A percentile compares a stretch with the other conserved stretches of the same genome.
Evolutionary conservation across 2,888 invertebrate genomes (phyloP).

Genomic region (Glyphotaelius pellucidus): DNA sequence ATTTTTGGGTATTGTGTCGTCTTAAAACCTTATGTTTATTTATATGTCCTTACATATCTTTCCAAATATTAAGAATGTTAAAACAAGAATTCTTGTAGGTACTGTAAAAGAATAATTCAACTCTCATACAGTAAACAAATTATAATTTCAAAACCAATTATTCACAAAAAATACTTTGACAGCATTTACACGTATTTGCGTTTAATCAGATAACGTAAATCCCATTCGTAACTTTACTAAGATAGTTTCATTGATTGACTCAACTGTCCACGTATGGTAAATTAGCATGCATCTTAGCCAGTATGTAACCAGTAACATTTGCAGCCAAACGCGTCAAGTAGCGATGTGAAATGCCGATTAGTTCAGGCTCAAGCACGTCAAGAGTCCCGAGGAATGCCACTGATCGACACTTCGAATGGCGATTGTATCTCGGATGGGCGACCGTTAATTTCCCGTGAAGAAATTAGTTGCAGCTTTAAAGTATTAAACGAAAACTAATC

Average conservation of each 20-base stretch:
- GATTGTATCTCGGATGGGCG: slow-evolving; percentile 21
- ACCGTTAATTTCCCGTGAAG: slow-evolving; percentile 15
- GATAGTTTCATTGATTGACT: background rate
- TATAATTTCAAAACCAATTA: too few species aligned
- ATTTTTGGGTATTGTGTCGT: too few species aligned
- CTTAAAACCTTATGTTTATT: too few species aligned
- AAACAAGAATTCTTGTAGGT: too few species aligned
- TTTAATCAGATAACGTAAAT: background rate
- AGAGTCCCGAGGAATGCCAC: slow-evolving; percentile 29
- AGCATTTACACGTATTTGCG: background rate
- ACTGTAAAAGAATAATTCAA: too few species aligned
- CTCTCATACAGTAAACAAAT: too few species aligned
- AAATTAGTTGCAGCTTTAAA: slow-evolving; percentile 5
- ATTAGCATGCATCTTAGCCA: background rate
- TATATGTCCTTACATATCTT: too few species aligned
- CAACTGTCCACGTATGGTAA: background rate
- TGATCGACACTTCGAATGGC: slow-evolving; percentile 18
- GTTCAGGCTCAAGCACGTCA: background rate
- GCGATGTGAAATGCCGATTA: slow-evolving; percentile 14
- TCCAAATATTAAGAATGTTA: too few species aligned
- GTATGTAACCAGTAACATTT: background rate
- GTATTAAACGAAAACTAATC: slow-evolving; percentile 36
- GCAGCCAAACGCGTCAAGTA: background rate
- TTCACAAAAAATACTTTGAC: background rate
- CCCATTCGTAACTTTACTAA: background rate